Evolutionary conservation across 2,797 vertebrate genomes (phyloP).

Genomic region (Fringilla coelebs): DNA sequence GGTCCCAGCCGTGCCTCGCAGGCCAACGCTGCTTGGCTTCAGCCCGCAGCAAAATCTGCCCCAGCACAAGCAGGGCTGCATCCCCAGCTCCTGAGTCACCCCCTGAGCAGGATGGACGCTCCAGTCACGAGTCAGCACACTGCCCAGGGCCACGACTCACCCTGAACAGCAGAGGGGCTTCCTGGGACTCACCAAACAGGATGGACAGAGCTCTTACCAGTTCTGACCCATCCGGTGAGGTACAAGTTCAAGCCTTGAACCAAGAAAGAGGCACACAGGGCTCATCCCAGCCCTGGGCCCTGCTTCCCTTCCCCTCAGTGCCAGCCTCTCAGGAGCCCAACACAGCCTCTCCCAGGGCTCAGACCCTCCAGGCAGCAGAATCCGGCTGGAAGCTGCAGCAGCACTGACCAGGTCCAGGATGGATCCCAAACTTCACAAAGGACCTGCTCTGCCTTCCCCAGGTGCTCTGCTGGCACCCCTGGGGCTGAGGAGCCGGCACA

Average conservation of each 20-base stretch:
- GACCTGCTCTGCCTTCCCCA: neutral
- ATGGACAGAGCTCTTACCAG: neutral
- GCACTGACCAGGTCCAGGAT: neutral
- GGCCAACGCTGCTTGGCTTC: neutral
- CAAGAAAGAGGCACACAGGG: neutral
- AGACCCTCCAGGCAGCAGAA: accelerated
- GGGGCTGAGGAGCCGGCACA: accelerated
- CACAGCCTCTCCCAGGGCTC: neutral
- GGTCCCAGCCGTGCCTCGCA: neutral
- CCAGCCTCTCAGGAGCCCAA: neutral
- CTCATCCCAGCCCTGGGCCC: neutral
- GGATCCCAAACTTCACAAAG: neutral
- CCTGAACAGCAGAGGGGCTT: neutral
- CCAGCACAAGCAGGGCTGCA: neutral
- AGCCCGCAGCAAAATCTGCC: neutral
- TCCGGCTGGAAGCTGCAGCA: neutral
- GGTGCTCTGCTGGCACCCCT: neutral
- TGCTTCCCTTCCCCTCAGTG: neutral
- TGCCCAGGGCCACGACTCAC: neutral
- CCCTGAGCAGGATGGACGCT: neutral
- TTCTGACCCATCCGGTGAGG: accelerated
- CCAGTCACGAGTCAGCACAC: neutral
- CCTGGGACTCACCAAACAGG: neutral
- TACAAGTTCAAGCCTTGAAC: neutral
- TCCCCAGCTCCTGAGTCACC: neutral